Conservation (phyloP, 2,113 vertebrate genomes). For the Myanophis thanlyinensis region DNA sequence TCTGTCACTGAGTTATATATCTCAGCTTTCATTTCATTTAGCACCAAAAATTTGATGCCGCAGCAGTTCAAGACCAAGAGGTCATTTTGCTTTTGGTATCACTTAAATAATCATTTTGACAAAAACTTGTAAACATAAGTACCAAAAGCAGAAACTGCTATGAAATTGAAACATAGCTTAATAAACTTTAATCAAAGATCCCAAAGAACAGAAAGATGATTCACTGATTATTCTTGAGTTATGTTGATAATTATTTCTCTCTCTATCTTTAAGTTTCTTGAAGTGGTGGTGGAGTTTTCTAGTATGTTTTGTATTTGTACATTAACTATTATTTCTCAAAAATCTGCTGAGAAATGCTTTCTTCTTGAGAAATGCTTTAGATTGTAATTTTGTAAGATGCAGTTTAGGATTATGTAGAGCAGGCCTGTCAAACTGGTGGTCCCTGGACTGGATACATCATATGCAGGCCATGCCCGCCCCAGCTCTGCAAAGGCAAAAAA, state of each 20-base stretch:
- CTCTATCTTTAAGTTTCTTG: neutral
- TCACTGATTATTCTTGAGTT: neutral
- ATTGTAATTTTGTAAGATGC: neutral
- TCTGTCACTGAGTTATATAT: neutral
- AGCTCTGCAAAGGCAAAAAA: too few relatives aligned
- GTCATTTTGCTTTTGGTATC: neutral
- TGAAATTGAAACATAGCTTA: neutral
- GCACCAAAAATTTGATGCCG: neutral
- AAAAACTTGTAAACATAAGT: neutral
- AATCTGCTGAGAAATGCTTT: too few relatives aligned
- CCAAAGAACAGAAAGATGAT: neutral
- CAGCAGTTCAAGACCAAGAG: neutral
- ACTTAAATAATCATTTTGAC: constrained; percentile 2
- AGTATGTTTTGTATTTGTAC: neutral
- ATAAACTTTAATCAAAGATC: neutral
- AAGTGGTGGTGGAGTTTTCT: neutral
- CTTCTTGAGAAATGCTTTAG: neutral
- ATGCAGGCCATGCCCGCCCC: too few relatives aligned
- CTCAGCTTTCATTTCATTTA: neutral
- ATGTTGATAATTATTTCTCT: neutral
- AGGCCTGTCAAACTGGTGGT: too few relatives aligned
- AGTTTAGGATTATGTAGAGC: neutral
- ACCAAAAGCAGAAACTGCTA: neutral
- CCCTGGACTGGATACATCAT: too few relatives aligned
- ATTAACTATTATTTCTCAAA: neutral